These are phyloP conservation scores for Sogatella furcifera DNA, from an alignment of 1,140 invertebrate species.

Conservation along the genomic window DNA sequence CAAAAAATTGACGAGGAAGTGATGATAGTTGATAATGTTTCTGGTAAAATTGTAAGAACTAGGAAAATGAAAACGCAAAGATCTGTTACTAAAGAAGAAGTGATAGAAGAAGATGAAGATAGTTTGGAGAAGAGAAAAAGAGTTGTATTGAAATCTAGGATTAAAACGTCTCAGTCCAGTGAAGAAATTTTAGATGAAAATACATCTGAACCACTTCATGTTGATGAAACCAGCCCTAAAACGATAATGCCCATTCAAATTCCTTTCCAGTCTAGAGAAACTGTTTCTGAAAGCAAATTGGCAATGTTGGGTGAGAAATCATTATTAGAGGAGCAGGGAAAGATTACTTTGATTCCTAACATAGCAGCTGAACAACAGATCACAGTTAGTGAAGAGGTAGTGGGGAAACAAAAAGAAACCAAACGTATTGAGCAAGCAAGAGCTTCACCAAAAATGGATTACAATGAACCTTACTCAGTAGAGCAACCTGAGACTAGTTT, in stretches of 20 bases:
- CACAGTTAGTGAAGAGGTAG: conserved; percentile 39
- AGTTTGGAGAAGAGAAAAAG: conserved; percentile 27
- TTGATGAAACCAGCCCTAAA: conserved; percentile 13
- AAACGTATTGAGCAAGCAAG: conserved; percentile 30
- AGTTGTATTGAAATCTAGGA: conserved; percentile 28
- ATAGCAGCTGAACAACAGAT: conserved; percentile 23
- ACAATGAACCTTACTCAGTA: conserved; percentile 45
- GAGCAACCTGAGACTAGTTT: conserved; percentile 42
- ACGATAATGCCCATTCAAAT: conserved; percentile 25
- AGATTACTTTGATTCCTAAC: conserved; percentile 16
- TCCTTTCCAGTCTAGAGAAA: conserved; percentile 21
- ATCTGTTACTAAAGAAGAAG: conserved; percentile 21
- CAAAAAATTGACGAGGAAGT: conserved; percentile 18
- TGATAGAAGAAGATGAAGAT: conserved; percentile 19
- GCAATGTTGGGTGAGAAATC: conserved; percentile 16
- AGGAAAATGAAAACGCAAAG: conserved; percentile 25
- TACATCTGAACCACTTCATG: conserved; percentile 23
- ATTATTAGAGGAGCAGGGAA: conserved; percentile 9
- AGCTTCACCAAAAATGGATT: conserved; percentile 39
- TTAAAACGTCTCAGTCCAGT: conserved; percentile 23
- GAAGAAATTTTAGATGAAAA: conserved; percentile 32
- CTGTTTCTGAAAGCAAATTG: conserved; percentile 20
- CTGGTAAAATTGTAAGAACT: conserved; percentile 23
- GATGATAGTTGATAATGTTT: conserved; percentile 32
- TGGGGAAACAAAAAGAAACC: conserved; percentile 28